These are phyloP conservation scores for Monomorium pharaonis DNA, from an alignment of 1,140 invertebrate genomes.

Conservation along the genomic window DNA sequence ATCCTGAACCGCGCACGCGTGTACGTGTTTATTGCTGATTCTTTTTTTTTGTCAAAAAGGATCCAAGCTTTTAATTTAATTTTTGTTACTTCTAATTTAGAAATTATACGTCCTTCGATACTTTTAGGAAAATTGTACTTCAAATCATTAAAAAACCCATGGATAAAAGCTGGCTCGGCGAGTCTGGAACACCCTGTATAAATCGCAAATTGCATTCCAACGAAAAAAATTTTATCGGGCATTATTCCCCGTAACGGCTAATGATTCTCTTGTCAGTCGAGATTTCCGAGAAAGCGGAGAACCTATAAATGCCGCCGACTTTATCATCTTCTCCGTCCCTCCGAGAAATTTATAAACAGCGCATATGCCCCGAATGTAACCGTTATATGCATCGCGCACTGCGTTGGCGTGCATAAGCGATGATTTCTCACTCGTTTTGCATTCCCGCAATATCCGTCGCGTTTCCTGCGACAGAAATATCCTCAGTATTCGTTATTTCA, in stretches of 20 bases:
- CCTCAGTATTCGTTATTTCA: neutral
- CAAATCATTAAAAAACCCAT: neutral
- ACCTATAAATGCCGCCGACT: constrained; percentile 46
- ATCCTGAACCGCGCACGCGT: neutral
- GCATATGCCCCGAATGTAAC: constrained; percentile 23
- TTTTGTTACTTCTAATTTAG: neutral
- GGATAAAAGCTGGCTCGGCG: neutral
- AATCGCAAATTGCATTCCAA: neutral
- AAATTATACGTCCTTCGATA: neutral
- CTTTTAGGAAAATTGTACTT: neutral
- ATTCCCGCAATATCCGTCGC: constrained; percentile 29
- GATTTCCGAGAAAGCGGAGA: constrained; percentile 64
- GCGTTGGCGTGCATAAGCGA: constrained; percentile 15
- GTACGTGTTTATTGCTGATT: neutral
- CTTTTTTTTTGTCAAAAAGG: neutral
- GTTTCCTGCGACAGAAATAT: constrained; percentile 27
- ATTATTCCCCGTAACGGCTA: constrained; percentile 50
- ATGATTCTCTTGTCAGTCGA: constrained; percentile 43
- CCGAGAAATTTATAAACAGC: constrained; percentile 62
- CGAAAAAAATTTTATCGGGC: constrained; percentile 59
- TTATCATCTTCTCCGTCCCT: constrained; percentile 51
- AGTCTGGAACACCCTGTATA: neutral
- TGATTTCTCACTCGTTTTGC: constrained; percentile 52
- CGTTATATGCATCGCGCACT: constrained; percentile 13
- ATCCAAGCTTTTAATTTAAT: neutral